phyloP scores from a whole-genome alignment of 1,140 invertebrate genomes.

The Bombyx mandarina region DNA sequence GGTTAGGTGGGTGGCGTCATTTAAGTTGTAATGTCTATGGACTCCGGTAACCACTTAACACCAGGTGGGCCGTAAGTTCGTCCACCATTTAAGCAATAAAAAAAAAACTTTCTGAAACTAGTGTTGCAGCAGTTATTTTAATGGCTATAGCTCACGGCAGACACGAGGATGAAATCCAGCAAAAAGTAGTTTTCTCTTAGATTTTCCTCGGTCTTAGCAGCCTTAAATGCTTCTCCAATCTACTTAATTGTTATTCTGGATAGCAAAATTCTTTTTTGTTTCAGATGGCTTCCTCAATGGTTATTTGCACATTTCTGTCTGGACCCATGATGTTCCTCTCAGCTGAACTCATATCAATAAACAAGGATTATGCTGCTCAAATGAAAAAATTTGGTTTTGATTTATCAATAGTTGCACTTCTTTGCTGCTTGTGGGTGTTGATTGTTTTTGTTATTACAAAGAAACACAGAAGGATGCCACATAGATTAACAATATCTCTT shows the following conservation, averaged over 20 bases:
- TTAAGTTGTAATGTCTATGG: neutral
- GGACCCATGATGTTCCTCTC: slow-evolving; percentile 96
- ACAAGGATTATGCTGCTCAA: slow-evolving; percentile 81
- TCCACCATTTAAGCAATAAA: neutral
- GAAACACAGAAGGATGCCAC: slow-evolving; percentile 84
- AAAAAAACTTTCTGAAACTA: too few relatives aligned
- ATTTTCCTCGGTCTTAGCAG: too few relatives aligned
- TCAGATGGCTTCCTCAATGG: slow-evolving; percentile 91
- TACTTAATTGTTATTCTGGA: neutral
- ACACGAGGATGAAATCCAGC: too few relatives aligned
- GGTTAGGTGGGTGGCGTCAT: too few relatives aligned
- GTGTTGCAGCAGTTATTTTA: too few relatives aligned
- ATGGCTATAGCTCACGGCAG: too few relatives aligned
- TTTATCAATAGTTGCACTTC: slow-evolving; percentile 82
- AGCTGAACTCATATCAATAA: slow-evolving; percentile 90
- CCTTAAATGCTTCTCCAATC: too few relatives aligned
- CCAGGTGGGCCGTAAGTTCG: neutral
- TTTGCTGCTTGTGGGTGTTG: slow-evolving; percentile 85
- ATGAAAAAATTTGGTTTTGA: slow-evolving; percentile 87
- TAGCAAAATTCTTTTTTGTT: slow-evolving; percentile 3
- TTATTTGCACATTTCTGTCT: slow-evolving; percentile 93
- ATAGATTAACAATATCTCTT: slow-evolving; percentile 84
- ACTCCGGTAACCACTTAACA: neutral
- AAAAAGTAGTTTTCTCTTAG: too few relatives aligned
- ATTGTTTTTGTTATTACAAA: slow-evolving; percentile 83